These are phyloP conservation scores for Axinella damicornis DNA, from an alignment of 37 sponge, comb jelly and placozoan species.

Conservation along the genomic window DNA sequence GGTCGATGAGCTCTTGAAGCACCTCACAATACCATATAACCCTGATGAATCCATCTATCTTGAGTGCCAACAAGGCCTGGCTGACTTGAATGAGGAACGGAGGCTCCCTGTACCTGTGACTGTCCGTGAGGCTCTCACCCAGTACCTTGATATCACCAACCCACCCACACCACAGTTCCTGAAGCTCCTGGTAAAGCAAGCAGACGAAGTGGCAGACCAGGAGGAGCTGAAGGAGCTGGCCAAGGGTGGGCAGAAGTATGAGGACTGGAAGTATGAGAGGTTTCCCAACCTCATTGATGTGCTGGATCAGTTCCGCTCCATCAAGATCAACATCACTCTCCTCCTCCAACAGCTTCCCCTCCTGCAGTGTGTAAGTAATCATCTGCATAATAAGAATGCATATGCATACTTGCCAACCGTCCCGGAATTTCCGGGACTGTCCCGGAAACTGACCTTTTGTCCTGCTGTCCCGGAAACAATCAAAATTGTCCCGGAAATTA, in stretches of 20 bases:
- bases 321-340: slow-evolving; percentile 71
- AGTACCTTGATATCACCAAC: slow-evolving; percentile 88
- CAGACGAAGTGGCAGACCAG: slow-evolving; percentile 49
- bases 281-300: slow-evolving; percentile 82
- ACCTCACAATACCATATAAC: slow-evolving; percentile 34
- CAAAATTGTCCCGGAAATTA: no score
- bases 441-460: no score
- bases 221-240: slow-evolving; percentile 66
- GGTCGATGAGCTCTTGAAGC: slow-evolving; percentile 61
- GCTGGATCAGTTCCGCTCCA: slow-evolving; percentile 78
- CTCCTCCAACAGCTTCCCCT: slow-evolving; percentile 78
- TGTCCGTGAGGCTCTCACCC: slow-evolving; percentile 75
- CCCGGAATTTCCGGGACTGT: no score
- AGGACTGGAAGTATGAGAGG: slow-evolving; percentile 89
- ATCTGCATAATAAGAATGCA: no score
- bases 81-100: slow-evolving; percentile 54
- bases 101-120: slow-evolving; percentile 73
- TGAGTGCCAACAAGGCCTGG: slow-evolving; percentile 39
- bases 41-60: slow-evolving; percentile 75
- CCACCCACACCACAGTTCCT: slow-evolving; percentile 88
- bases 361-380: slow-evolving; percentile 82
- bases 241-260: slow-evolving; percentile 77
- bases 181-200: slow-evolving; percentile 69
- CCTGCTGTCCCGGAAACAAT: no score
- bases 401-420: no score